Evolutionary conservation across 2,888 invertebrate species (phyloP).

Genomic region (Xylophagus ater): DNA sequence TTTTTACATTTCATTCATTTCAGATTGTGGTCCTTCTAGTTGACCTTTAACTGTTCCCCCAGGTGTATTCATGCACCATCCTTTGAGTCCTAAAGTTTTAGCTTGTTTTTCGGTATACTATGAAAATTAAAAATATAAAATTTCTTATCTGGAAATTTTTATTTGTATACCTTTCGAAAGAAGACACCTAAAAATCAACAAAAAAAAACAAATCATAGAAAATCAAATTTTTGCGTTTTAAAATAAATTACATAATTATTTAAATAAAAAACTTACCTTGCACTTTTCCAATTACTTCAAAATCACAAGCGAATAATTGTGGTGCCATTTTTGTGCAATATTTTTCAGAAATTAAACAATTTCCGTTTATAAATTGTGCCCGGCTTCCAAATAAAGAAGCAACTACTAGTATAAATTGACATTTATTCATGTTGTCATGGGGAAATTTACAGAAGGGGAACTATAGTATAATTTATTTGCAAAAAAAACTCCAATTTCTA

Average conservation of each 20-base stretch:
- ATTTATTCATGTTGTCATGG: too few species aligned
- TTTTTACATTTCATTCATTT: conserved; percentile 48
- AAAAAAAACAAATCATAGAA: conserved; percentile 4
- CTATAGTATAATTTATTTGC: too few species aligned
- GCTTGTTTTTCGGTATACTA: conserved; percentile 51
- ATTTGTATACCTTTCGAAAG: conserved; percentile 30
- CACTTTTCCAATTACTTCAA: conserved; percentile 31
- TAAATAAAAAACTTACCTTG: conserved; percentile 25
- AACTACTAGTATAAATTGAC: too few species aligned
- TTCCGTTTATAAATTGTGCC: too few species aligned
- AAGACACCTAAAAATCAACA: conserved; percentile 28
- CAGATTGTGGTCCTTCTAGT: conserved; percentile 44
- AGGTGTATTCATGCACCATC: conserved; percentile 58
- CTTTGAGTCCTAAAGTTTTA: conserved; percentile 45
- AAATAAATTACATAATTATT: conserved; percentile 1
- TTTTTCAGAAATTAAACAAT: too few species aligned
- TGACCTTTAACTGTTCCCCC: conserved; percentile 51
- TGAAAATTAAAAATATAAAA: background rate
- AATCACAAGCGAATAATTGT: conserved; percentile 22
- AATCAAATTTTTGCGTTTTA: conserved; percentile 9
- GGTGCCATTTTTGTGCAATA: background rate
- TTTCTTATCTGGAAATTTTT: background rate
- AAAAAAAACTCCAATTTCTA: too few species aligned
- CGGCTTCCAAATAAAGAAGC: too few species aligned
- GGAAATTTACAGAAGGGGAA: too few species aligned